Evolutionary conservation across 2,113 vertebrate genomes (phyloP), one percentile per base, ranked within the genome.

Genomic region (Symphodus melops): DNA sequence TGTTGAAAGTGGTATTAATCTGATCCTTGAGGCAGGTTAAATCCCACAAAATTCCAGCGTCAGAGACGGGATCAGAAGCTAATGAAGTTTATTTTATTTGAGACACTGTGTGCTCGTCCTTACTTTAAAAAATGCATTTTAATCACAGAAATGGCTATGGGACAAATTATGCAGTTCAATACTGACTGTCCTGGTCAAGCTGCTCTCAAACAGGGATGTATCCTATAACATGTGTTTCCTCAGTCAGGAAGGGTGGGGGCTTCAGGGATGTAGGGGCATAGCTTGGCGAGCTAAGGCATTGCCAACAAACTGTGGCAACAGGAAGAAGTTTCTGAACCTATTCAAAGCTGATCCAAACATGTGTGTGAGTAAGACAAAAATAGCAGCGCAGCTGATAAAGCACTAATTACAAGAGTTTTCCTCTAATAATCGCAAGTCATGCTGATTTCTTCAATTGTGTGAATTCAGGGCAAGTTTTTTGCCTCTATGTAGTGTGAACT

Each of bases 211-310:
- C 51, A 75, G 56, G 39, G 72, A 58, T 54, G 59, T 76, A 78
- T 84, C 72, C 68, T 48, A 63, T 60, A 80, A 78, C 69, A 75
- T 73, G 79, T 71, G 81, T 63, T 92, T 92, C 84, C 89, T 86
- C 58, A 41, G 13, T 83, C 84, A 90, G 91, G 92, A 93, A 91
- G 81, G 84, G 88, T 39, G 82, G 72, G 54, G 54, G 49, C 55
- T 66, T 51, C 61, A 57, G 53, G 63, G n/a, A 60, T 54, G 52
- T 1, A 53, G 6, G 62, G 28, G 68, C 41, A 69, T 21, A 16
- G 23, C 37, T 51, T 64, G 56, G 51, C 51, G 42, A 52, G 9
- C 54, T 68, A 49, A 73, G 62, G 64, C 62, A 48, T 49, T 46
- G 69, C 36, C 72, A 69, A 14, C 66, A 72, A 71, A 51, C 16